Evolutionary conservation across 1,140 invertebrate species (phyloP).

Genomic region (Schlechtendalia chinensis): DNA sequence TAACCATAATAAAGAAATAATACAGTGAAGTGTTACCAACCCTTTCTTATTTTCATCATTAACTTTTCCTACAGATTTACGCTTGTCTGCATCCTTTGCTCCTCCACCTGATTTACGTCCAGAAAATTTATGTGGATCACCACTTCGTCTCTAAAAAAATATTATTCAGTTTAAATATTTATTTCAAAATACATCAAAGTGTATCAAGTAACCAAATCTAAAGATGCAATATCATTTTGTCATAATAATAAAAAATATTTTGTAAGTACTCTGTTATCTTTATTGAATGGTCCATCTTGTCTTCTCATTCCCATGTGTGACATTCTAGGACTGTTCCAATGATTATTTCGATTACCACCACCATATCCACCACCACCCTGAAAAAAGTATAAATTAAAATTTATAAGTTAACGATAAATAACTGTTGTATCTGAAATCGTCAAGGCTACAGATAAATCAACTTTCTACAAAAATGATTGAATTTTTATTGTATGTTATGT

Average conservation of each 20-base stretch:
- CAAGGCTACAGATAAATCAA: no score
- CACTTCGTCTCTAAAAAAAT: not conserved
- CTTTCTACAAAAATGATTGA: no score
- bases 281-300: slow-evolving; percentile 21
- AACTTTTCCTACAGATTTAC: slow-evolving; percentile 40
- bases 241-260: not conserved
- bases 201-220: no score
- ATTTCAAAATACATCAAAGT: no score
- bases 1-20: no score
- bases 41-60: slow-evolving; percentile 46
- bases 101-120: slow-evolving; percentile 37
- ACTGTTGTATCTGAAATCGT: no score
- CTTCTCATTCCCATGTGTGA: slow-evolving; percentile 19
- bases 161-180: no score
- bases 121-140: slow-evolving; percentile 5
- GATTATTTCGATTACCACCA: slow-evolving; percentile 5
- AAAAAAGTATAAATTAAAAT: not conserved
- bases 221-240: no score
- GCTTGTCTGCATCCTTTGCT: slow-evolving; percentile 23
- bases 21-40: not conserved
- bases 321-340: slow-evolving; percentile 10
- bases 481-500: no score
- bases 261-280: slow-evolving; percentile 16
- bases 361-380: not conserved
- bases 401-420: not conserved